Evolutionary conservation across 2,113 vertebrate genomes (phyloP).

Genomic region (Lepus europaeus): DNA sequence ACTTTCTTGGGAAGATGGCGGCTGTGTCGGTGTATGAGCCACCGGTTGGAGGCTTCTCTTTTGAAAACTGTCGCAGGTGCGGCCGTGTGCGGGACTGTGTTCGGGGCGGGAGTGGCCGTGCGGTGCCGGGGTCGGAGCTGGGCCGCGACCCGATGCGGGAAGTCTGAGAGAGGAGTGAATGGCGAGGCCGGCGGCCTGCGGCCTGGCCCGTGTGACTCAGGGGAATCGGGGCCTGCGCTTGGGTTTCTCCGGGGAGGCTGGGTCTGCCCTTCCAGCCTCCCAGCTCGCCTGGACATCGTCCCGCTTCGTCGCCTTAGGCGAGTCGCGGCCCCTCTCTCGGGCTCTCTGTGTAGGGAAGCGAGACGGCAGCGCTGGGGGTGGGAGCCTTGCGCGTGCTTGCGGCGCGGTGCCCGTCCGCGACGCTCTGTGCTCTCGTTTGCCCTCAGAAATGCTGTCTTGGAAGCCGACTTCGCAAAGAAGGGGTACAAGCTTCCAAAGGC

Average conservation of each 20-base stretch:
- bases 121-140: neutral
- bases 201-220: slow-evolving; percentile 78
- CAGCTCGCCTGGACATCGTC: neutral
- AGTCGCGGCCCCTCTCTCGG: neutral
- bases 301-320: neutral
- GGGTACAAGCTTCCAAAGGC: slow-evolving; percentile 91
- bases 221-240: slow-evolving; percentile 46
- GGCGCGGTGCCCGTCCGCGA: too few relatives aligned
- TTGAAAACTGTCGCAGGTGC: slow-evolving; percentile 95
- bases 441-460: slow-evolving; percentile 93
- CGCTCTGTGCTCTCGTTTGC: neutral
- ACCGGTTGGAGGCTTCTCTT: slow-evolving; percentile 92
- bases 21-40: slow-evolving; percentile 86
- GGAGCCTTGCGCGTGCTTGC: neutral
- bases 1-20: slow-evolving; percentile 89
- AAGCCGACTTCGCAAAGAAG: slow-evolving; percentile 89
- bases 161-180: fast-evolving
- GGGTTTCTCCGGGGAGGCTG: neutral
- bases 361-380: too few relatives aligned
- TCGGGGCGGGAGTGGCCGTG: neutral
- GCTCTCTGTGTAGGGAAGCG: neutral
- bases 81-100: neutral
- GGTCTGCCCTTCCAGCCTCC: neutral
- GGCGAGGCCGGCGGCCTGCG: neutral
- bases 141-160: fast-evolving